These are phyloP conservation scores for Centropus unirufus DNA, from an alignment of 2,113 vertebrate species.

Conservation along the genomic window DNA sequence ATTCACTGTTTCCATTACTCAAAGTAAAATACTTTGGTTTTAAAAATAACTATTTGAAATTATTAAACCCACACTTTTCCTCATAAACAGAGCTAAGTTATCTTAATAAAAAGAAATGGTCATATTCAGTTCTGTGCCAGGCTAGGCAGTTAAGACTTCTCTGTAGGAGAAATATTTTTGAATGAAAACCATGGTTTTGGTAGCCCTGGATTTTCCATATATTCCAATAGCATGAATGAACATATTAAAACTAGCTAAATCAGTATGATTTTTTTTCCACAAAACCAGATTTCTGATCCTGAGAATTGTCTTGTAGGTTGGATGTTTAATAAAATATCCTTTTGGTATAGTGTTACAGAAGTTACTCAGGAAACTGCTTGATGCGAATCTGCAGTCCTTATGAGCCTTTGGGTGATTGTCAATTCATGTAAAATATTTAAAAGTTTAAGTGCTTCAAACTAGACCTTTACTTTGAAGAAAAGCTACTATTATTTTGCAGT, in stretches of 20 bases:
- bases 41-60: background rate
- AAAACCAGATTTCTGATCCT: background rate
- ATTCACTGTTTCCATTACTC: background rate
- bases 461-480: background rate
- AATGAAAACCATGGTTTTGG: background rate
- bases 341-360: background rate
- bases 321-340: background rate
- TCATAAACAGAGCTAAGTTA: background rate
- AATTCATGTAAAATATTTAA: background rate
- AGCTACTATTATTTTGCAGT: background rate
- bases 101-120: background rate
- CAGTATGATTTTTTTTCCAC: background rate
- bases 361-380: background rate
- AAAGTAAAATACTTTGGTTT: background rate
- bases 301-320: background rate
- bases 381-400: background rate
- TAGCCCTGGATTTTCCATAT: background rate
- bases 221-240: background rate
- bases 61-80: background rate
- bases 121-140: background rate
- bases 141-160: background rate
- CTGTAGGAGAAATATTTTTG: background rate
- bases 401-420: background rate
- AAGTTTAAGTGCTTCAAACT: background rate
- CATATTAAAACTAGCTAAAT: background rate